Conservation (phyloP, 2,888 invertebrate genomes). For the Didymodactylos carnosus region DNA sequence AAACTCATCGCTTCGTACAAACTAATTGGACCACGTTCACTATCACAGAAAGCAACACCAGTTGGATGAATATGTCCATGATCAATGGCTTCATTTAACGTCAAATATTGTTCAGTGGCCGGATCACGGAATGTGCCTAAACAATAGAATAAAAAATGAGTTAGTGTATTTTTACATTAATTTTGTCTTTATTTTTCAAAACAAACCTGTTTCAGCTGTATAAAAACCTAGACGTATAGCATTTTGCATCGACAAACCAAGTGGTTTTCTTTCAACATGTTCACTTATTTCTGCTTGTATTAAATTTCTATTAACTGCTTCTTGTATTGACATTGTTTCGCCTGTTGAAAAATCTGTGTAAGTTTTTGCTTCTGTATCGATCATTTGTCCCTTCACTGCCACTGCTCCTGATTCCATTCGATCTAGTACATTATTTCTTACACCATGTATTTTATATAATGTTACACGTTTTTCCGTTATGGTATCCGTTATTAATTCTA, state of each 20-base stretch:
- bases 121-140: slow-evolving; percentile 11
- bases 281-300: slow-evolving; percentile 21
- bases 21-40: slow-evolving; percentile 28
- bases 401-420: slow-evolving; percentile 8
- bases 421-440: slow-evolving; percentile 4
- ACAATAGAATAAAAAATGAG: too few relatives aligned
- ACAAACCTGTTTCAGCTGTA: background rate
- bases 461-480: slow-evolving; percentile 10
- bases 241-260: slow-evolving; percentile 14
- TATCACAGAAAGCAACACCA: slow-evolving; percentile 8
- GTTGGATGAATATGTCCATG: slow-evolving; percentile 11
- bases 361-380: slow-evolving; percentile 10
- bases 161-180: too few relatives aligned
- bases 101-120: slow-evolving; percentile 6
- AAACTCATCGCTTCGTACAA: slow-evolving; percentile 25
- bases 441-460: slow-evolving; percentile 1
- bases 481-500: slow-evolving; percentile 12
- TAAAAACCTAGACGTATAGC: slow-evolving; percentile 13
- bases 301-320: slow-evolving; percentile 43
- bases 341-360: slow-evolving; percentile 34
- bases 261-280: slow-evolving; percentile 9
- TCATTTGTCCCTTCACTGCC: slow-evolving; percentile 7
- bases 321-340: slow-evolving; percentile 57
- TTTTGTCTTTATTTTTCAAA: background rate
- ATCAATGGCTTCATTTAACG: slow-evolving; percentile 11